These are phyloP conservation scores for Coptodon rendalli DNA, from an alignment of 2,113 vertebrate genomes.

Conservation along the genomic window DNA sequence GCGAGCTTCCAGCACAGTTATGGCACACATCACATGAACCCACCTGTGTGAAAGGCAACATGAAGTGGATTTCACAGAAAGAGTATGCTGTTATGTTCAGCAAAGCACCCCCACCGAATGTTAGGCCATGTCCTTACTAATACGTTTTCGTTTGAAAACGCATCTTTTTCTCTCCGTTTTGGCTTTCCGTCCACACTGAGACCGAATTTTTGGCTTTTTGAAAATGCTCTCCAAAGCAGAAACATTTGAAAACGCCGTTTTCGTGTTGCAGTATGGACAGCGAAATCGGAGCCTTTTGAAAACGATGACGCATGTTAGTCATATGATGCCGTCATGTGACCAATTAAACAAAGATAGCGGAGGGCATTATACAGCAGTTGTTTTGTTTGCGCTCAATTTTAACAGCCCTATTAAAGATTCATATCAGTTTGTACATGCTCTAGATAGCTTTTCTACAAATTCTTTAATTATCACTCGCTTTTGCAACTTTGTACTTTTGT, in stretches of 20 bases:
- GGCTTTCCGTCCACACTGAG: background rate
- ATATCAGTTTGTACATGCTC: background rate
- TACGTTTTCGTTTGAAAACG: background rate
- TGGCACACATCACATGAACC: conserved; percentile 96
- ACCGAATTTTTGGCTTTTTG: background rate
- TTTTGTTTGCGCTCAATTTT: background rate
- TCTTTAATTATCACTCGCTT: background rate
- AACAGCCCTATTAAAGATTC: background rate
- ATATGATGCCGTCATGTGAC: background rate
- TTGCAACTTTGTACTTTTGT: background rate
- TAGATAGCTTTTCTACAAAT: background rate
- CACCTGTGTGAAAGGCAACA: conserved; percentile 74
- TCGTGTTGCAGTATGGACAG: background rate
- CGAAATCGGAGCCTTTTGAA: background rate
- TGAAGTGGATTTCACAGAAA: background rate
- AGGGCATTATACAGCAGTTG: background rate
- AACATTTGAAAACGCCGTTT: background rate
- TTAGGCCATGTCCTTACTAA: background rate
- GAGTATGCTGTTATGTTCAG: background rate
- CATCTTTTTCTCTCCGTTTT: background rate
- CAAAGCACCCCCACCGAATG: background rate
- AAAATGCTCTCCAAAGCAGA: background rate
- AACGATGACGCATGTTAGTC: background rate
- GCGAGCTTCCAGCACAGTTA: conserved; percentile 91
- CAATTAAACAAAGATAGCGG: background rate